These are phyloP conservation scores for Morone saxatilis DNA, from an alignment of 2,113 vertebrate genomes.

Conservation along the genomic window DNA sequence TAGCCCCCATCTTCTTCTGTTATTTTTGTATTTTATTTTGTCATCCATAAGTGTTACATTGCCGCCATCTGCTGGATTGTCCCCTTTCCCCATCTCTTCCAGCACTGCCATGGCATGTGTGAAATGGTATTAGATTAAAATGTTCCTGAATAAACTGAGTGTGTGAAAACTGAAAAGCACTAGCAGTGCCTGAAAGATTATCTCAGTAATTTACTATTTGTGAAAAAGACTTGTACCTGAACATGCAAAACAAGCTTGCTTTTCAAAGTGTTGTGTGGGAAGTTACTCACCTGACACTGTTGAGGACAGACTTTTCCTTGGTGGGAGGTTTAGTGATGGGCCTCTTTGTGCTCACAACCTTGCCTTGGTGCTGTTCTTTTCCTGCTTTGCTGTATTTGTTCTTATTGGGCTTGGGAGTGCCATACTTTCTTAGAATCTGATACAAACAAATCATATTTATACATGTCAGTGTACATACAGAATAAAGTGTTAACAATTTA, in stretches of 20 bases:
- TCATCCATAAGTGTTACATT: no score
- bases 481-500: neutral
- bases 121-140: no score
- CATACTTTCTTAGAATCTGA: constrained; percentile 96
- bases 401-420: constrained; percentile 93
- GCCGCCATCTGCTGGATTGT: no score
- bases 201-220: no score
- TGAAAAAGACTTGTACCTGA: neutral
- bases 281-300: constrained; percentile 91
- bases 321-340: constrained; percentile 92
- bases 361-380: constrained; percentile 96
- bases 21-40: no score
- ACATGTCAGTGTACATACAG: neutral
- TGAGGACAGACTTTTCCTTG: constrained; percentile 95
- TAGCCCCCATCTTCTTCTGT: no score
- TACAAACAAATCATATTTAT: constrained; percentile 1
- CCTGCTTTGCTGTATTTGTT: constrained; percentile 95
- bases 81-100: no score
- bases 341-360: constrained; percentile 97
- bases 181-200: no score
- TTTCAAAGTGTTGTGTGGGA: neutral
- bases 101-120: no score
- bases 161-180: no score
- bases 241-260: neutral
- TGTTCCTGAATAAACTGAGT: no score